phyloP scores from a whole-genome alignment of 2,113 vertebrate species.

The Bagarius yarrelli region DNA sequence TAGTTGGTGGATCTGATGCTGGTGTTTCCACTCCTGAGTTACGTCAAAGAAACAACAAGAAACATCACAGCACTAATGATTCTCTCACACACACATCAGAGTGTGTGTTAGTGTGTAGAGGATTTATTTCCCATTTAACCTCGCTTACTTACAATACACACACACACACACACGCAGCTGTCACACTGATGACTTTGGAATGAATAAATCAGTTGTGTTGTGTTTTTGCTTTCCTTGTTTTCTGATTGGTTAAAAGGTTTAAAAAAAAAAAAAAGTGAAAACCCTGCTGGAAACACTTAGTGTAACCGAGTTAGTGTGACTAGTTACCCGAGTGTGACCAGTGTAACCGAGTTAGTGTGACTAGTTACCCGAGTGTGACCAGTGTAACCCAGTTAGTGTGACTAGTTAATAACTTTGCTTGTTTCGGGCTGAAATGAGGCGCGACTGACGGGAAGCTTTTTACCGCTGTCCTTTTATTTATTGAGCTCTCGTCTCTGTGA shows the following conservation, averaged over 20 bases:
- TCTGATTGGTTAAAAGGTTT: background rate
- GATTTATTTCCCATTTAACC: background rate
- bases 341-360: too few relatives aligned
- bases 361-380: too few relatives aligned
- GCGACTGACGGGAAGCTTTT: background rate
- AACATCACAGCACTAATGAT: background rate
- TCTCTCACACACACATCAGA: background rate
- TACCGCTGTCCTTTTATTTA: conserved; percentile 19
- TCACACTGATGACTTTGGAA: background rate
- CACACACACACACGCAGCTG: background rate
- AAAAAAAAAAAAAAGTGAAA: background rate
- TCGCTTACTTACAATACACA: background rate
- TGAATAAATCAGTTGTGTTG: background rate
- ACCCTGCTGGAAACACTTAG: too few relatives aligned
- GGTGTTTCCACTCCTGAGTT: background rate
- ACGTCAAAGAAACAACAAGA: background rate
- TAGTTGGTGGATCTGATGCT: too few relatives aligned
- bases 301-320: too few relatives aligned
- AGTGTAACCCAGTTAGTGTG: too few relatives aligned
- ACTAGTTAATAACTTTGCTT: too few relatives aligned
- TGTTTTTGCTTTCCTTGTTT: background rate
- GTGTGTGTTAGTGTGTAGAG: background rate
- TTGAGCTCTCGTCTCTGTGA: conserved; percentile 29
- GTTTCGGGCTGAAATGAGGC: background rate
- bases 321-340: too few relatives aligned